Base-by-base conservation (phyloP, 2,113 vertebrate genomes). In the Uria lomvia region DNA sequence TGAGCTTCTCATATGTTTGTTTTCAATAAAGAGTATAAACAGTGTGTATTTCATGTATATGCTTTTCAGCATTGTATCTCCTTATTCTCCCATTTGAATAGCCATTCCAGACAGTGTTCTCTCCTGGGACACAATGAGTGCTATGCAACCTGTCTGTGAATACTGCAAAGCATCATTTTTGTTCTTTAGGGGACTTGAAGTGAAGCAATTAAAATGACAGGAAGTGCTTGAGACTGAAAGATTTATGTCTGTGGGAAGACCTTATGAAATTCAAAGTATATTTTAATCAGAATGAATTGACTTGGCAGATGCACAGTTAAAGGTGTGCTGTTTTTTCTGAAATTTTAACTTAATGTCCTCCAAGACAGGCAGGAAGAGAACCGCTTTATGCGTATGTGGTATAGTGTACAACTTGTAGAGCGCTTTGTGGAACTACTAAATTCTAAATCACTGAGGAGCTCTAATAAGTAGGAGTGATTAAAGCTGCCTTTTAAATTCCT, bases 151-250 rank as follows among this genome's bases (percentile, higher is more conserved):
- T 94, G 62, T 71, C 72, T 76, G 22, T 96, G 78, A 86, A 24
- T 34, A 24, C 71, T 83, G 90, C 32, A 65, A 68, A 90, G 26
- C 67, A 73, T 93, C 13, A 21, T 45, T 85, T 86, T 66, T 86
- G 58, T 76, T 88, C 71, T 88, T 82, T 3, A 21, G 38, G 50
- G 45, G n/a, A 78, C 81, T 70, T 53, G 50, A 92, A 86, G 72
- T 66, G 83, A 91, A 96, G 74, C 76, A 94, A 82, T 96, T 92
- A 83, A 94, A 94, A 88, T 92, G 58, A 67, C 85, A 94, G 74
- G 53, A 96, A 92, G 67, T 94, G 55, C 55, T 91, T 93, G 59
- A 47, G 59, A 73, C 78, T 67, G 81, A 59, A 95, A 90, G 63
- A 92, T 78, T 85, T 73, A 38, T 77, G 75, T 93, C 30, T 96